Base-by-base conservation (phyloP, 1,140 invertebrate genomes). In the Odontomachus brunneus region DNA sequence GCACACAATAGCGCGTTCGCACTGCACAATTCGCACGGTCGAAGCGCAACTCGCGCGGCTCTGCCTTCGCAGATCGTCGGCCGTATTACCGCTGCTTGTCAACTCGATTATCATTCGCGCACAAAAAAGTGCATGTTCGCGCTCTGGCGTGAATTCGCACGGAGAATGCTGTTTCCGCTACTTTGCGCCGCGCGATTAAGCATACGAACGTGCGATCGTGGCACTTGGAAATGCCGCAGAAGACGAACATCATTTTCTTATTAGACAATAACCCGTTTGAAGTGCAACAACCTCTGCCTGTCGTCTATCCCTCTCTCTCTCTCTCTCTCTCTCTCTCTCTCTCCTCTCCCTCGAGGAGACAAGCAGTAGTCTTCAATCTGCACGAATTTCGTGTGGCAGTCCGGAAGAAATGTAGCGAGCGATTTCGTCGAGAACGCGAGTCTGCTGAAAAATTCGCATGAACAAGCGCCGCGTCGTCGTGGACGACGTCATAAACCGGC, bases 401-500 rank as follows among this genome's bases (percentile, higher is more conserved):
- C 3, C 24, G 44, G 17, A 38, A n/a, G 29, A 15, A 0, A n/a
- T 14, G 15, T 0, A 17, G 69, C n/a, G 3, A 24, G 15, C 38
- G 5, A 26, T 67, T 9, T 11, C 4, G 24, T 4, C 51, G 14
- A 19, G 53, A 17, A 9, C 24, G 15, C 49, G 26, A 71, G 14
- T n/a, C 3, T 15, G 38, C 9, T 44, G 9, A 44, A 44, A 44
- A 44, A 29, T 15, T 14, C 22, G 22, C 19, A 22, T 9, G 3
- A 33, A 44, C 9, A 22, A 22, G 22, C 1, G 9, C 15, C 26
- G 49, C 57, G 73, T 48, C 38, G 26, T 49, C 48, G 44, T 24
- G 29, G 44, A n/a, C 65, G 17, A 84, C 66, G 84, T 83, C 69
- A 67, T 74, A 59, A 85, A 86, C 85, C 86, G 84, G 78, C 82